Base-by-base conservation (phyloP, 2,113 vertebrate species). In the Aphelocoma coerulescens region DNA sequence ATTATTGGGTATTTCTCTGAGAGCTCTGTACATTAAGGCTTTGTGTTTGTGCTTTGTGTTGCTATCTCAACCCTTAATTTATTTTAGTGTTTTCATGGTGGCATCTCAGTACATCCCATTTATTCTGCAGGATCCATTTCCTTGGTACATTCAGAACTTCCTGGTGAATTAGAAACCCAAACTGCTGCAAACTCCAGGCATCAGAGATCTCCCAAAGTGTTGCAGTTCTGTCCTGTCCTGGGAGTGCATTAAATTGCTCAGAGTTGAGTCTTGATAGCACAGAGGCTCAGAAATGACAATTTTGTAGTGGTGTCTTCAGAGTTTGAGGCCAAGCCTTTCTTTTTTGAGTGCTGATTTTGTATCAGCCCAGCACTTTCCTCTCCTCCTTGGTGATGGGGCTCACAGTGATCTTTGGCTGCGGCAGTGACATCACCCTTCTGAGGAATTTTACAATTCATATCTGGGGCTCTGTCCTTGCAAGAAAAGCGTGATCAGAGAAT, bases 401-500 rank as follows among this genome's bases (percentile, higher is more conserved):
- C 82, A 27, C 27, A 6, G 9, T 0, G n/a, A 19, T 20, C 19
- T 4, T 7, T 39, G 52, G n/a, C 8, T 48, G 41, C 19, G 81
- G 41, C 20, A 1, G 0, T 23, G 58, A 48, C 16, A 44, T 39
- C 48, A 8, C 21, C 44, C 41, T 57, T 8, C 58, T 8, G 30
- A 58, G 13, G 12, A 68, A 26, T 32, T 35, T 13, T 6, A 23
- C 24, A 26, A 6, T 22, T 27, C 5, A 0, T 15, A 11, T n/a
- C 78, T 84, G 0, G 17, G 19, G 11, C 23, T 30, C 16, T 11
- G 6, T 4, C 15, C 59, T 71, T 48, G 30, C 11, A 35, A 33
- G 76, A 54, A 26, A 4, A 0, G 9, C 1, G 13, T 12, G 9
- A 27, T 5, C 2, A 6, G 61, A 44, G 52, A 75, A 44, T 1